A percentile compares a stretch with the other conserved stretches of the same genome.
Evolutionary conservation across 37 sponge, comb jelly and placozoan species (phyloP).

Genomic region (Diacarnus erythraeanus): DNA sequence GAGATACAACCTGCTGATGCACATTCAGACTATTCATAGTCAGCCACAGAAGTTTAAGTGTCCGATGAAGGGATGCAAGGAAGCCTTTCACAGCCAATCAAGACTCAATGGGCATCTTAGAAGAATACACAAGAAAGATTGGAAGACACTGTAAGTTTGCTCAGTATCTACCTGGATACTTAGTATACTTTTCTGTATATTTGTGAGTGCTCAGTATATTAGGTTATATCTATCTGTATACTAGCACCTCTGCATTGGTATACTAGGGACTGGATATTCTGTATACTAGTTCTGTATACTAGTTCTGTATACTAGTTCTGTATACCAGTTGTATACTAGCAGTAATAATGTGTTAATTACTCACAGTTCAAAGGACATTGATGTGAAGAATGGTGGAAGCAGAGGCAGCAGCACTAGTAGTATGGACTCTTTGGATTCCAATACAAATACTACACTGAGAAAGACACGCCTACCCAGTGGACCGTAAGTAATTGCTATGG

Average conservation of each 20-base stretch:
- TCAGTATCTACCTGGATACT: not conserved
- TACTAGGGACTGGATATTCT: not conserved
- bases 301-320: not conserved
- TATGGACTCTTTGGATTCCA: slow-evolving; percentile 14
- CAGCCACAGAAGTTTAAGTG: slow-evolving; percentile 61
- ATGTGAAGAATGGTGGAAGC: not conserved
- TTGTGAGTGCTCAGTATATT: not conserved
- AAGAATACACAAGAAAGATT: slow-evolving; percentile 64
- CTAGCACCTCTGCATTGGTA: too few species aligned
- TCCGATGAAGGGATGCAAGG: slow-evolving; percentile 62
- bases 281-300: slow-evolving; percentile 6
- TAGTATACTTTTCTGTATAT: slow-evolving; percentile 1
- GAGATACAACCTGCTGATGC: slow-evolving; percentile 77
- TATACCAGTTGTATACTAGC: not conserved
- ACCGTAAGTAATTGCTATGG: not conserved
- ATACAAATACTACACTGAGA: not conserved
- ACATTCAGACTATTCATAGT: slow-evolving; percentile 75
- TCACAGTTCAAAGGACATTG: not conserved
- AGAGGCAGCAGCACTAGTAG: slow-evolving; percentile 29
- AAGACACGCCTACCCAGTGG: not conserved
- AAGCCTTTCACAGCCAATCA: slow-evolving; percentile 67
- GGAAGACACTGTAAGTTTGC: slow-evolving; percentile 53
- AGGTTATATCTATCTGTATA: not conserved
- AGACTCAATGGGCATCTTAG: slow-evolving; percentile 61
- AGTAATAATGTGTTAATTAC: not conserved